Evolutionary conservation across 2,888 invertebrate species (phyloP).

Genomic region (Melieria crassipennis): DNA sequence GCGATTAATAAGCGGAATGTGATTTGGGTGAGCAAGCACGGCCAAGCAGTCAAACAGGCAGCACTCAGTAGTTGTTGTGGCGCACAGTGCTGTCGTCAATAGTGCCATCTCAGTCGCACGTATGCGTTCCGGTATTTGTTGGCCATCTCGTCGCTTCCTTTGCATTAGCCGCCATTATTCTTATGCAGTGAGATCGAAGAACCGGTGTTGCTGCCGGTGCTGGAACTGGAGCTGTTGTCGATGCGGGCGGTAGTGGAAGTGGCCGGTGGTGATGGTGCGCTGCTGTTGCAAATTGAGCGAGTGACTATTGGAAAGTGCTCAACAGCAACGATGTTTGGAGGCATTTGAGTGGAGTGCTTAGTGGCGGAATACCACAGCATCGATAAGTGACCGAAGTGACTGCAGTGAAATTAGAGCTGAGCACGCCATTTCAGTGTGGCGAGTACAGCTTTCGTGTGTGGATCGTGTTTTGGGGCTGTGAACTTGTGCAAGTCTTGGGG

Average conservation of each 20-base stretch:
- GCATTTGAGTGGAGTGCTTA: too few relatives aligned
- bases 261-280: conserved; percentile 7
- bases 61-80: conserved; percentile 29
- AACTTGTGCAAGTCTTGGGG: neutral
- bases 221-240: conserved; percentile 31
- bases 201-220: conserved; percentile 27
- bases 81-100: neutral
- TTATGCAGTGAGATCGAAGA: conserved; percentile 40
- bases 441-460: conserved; percentile 64
- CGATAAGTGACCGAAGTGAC: conserved; percentile 23
- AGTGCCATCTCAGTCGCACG: too few relatives aligned
- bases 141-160: too few relatives aligned
- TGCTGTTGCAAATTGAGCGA: conserved; percentile 46
- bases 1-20: conserved; percentile 46
- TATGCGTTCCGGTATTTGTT: too few relatives aligned
- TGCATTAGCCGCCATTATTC: conserved; percentile 54
- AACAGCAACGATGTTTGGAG: conserved; percentile 23
- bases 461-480: conserved; percentile 48
- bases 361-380: too few relatives aligned
- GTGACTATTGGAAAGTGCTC: conserved; percentile 50
- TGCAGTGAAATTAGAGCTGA: conserved; percentile 58
- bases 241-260: neutral
- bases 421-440: conserved; percentile 57
- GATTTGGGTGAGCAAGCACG: conserved; percentile 47
- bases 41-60: conserved; percentile 40